Percentiles rank a stretch among this genome's conserved stretches.
phyloP scores from a whole-genome alignment of 2,797 vertebrate genomes.

The Amniataba percoides region DNA sequence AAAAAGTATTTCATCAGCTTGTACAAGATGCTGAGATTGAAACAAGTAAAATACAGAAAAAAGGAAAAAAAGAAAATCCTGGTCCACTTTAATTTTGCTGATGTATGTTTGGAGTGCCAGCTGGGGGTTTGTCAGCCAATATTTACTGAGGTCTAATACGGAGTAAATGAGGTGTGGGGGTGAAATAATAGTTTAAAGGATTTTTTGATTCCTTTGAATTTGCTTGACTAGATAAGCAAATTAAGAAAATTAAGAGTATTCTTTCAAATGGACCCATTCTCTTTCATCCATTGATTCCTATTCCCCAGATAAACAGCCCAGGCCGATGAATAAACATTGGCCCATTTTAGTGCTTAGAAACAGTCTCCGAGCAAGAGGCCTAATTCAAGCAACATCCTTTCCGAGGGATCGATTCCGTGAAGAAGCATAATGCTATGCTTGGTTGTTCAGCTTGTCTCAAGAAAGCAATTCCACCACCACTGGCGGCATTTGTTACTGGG shows the following conservation, averaged over 20 bases:
- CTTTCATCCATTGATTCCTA: constrained; percentile 67
- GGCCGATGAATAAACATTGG: constrained; percentile 72
- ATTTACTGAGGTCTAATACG: constrained; percentile 54
- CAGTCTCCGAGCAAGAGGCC: constrained; percentile 61
- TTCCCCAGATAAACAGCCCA: constrained; percentile 59
- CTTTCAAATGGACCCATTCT: constrained; percentile 56
- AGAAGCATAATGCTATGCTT: constrained; percentile 79
- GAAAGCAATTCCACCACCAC: constrained; percentile 79
- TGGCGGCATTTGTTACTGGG: constrained; percentile 73
- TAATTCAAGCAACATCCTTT: constrained; percentile 78
- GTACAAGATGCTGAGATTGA: not conserved
- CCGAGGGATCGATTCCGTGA: constrained; percentile 77
- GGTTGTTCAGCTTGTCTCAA: constrained; percentile 75
- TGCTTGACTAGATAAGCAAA: constrained; percentile 63
- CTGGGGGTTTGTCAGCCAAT: constrained; percentile 10
- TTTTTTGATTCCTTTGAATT: constrained; percentile 59
- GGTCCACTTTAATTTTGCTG: constrained; percentile 7
- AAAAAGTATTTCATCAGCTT: not conserved
- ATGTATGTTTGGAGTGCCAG: not conserved
- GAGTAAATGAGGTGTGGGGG: constrained; percentile 58
- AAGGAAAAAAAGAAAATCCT: not conserved
- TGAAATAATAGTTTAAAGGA: constrained; percentile 58
- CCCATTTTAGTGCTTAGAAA: constrained; percentile 63
- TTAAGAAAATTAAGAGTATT: constrained; percentile 63
- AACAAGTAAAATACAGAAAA: not conserved